These are phyloP conservation scores for Xestia sexstrigata DNA, from an alignment of 2,888 invertebrate species.

Conservation along the genomic window DNA sequence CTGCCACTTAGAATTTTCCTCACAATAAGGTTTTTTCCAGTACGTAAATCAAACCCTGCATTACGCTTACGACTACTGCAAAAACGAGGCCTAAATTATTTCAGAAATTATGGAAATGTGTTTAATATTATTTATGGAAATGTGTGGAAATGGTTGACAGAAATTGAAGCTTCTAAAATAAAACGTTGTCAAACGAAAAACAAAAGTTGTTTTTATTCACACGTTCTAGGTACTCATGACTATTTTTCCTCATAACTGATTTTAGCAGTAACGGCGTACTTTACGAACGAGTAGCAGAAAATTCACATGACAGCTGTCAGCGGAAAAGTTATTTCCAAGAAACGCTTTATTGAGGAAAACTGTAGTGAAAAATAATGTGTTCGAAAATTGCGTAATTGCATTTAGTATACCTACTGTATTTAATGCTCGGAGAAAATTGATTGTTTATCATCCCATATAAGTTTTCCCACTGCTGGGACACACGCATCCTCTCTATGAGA, in stretches of 20 bases:
- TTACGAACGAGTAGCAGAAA: background rate
- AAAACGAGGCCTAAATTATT: too few species aligned
- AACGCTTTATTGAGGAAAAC: slow-evolving; percentile 9
- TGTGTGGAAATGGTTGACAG: too few species aligned
- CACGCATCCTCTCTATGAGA: too few species aligned
- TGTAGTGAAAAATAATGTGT: background rate
- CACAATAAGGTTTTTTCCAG: too few species aligned
- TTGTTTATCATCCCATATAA: too few species aligned
- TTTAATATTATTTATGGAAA: too few species aligned
- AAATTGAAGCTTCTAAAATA: background rate
- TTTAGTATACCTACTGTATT: background rate
- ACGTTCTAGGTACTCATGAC: background rate
- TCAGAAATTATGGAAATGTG: too few species aligned
- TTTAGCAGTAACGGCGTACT: background rate
- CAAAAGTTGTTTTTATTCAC: background rate
- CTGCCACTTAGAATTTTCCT: too few species aligned
- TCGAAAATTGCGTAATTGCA: background rate
- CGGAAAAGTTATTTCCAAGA: slow-evolving; percentile 17
- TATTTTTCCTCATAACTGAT: background rate
- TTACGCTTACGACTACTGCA: too few species aligned
- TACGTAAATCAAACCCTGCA: too few species aligned
- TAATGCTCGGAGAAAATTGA: too few species aligned
- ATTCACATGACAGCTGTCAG: slow-evolving; percentile 21
- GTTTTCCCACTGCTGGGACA: too few species aligned
- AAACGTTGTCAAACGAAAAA: background rate